These are phyloP conservation scores for Heliconius himera DNA, from an alignment of 1,140 invertebrate genomes.

Conservation along the genomic window DNA sequence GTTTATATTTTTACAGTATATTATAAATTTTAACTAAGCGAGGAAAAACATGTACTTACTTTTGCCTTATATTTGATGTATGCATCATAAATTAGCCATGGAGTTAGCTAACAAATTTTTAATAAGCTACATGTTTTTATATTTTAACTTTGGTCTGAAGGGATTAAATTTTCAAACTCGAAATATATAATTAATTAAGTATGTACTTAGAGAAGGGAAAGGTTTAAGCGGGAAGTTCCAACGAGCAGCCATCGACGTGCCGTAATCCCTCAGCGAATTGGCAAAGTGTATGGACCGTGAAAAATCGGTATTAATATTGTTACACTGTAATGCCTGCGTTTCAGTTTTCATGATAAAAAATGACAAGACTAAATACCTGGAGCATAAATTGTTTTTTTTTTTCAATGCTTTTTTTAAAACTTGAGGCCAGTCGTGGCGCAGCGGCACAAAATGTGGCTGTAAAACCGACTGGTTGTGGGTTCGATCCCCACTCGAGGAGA, in stretches of 20 bases:
- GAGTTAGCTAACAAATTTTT: neutral
- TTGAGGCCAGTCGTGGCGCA: too few species aligned
- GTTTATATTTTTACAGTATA: too few species aligned
- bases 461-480: too few species aligned
- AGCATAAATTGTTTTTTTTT: neutral
- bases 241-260: slow-evolving; percentile 52
- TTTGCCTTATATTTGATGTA: neutral
- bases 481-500: too few species aligned
- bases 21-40: neutral
- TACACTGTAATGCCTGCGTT: slow-evolving; percentile 31
- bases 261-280: slow-evolving; percentile 54
- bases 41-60: neutral
- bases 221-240: slow-evolving; percentile 66
- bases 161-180: slow-evolving; percentile 43
- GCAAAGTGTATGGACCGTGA: slow-evolving; percentile 56
- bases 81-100: neutral
- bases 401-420: neutral
- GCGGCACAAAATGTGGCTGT: too few species aligned
- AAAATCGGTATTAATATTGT: slow-evolving; percentile 61
- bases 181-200: slow-evolving; percentile 75
- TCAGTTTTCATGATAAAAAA: neutral
- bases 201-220: slow-evolving; percentile 62
- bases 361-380: neutral
- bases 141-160: neutral
- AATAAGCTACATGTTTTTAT: neutral